Conservation (phyloP, 2,888 invertebrate genomes). For the Latrodectus elegans region DNA sequence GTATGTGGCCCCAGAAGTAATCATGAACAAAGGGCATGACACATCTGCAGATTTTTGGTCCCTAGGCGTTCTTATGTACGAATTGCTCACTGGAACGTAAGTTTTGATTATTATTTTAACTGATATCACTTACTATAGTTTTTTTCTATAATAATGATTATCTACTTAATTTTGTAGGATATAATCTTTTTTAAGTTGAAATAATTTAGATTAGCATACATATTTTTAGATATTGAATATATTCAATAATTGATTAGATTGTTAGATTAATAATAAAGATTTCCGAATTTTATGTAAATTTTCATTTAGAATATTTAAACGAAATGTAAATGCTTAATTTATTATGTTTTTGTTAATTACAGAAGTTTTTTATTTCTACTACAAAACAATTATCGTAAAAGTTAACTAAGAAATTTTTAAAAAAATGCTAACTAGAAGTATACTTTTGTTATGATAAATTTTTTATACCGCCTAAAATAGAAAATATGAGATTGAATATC, state of each 20-base stretch:
- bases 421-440: too few species aligned
- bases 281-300: background rate
- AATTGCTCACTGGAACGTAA: slow-evolving; percentile 88
- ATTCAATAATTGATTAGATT: background rate
- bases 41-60: slow-evolving; percentile 96
- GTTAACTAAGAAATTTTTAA: too few species aligned
- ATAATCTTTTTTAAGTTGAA: background rate
- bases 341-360: too few species aligned
- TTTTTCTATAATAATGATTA: too few species aligned
- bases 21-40: slow-evolving; percentile 98
- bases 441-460: too few species aligned
- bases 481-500: too few species aligned
- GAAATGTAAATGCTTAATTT: too few species aligned
- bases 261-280: background rate
- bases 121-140: too few species aligned
- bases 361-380: too few species aligned
- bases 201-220: background rate
- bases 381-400: too few species aligned
- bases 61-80: slow-evolving; percentile 98
- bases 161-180: background rate
- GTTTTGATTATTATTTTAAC: slow-evolving; percentile 25
- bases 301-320: too few species aligned
- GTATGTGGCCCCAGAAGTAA: slow-evolving; percentile 99
- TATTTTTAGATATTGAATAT: background rate
- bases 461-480: too few species aligned